A percentile compares a stretch with the other conserved stretches of the same genome.
Conservation (phyloP, 2,888 invertebrate genomes). For the Gisinianus flammeolus region DNA sequence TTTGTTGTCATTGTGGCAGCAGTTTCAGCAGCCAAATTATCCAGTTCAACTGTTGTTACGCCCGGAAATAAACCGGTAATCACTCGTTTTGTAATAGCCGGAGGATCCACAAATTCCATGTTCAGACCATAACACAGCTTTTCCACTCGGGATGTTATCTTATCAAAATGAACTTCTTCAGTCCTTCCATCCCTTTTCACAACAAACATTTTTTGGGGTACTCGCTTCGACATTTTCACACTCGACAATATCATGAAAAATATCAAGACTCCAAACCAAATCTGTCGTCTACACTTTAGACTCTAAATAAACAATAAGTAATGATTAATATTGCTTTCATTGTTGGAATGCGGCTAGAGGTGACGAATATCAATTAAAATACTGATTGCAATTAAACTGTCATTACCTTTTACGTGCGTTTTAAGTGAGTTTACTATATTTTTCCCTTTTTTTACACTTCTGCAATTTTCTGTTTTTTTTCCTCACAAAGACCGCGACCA, state of each 20-base stretch:
- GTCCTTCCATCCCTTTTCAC: slow-evolving; percentile 74
- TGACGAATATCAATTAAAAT: not conserved
- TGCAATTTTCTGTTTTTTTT: too few relatives aligned
- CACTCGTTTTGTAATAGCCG: slow-evolving; percentile 86
- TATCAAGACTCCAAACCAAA: too few relatives aligned
- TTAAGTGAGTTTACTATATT: too few relatives aligned
- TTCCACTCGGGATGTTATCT: slow-evolving; percentile 94
- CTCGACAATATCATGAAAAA: not conserved
- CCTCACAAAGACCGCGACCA: too few relatives aligned
- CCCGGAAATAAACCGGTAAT: slow-evolving; percentile 94
- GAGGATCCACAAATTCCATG: slow-evolving; percentile 95
- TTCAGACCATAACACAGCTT: slow-evolving; percentile 95
- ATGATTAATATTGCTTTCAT: too few relatives aligned
- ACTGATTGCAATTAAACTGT: too few relatives aligned
- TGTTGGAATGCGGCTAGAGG: not conserved
- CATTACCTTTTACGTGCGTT: too few relatives aligned
- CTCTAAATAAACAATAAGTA: too few relatives aligned
- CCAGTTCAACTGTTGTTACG: slow-evolving; percentile 94
- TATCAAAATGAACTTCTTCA: slow-evolving; percentile 94
- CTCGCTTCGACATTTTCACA: slow-evolving; percentile 15
- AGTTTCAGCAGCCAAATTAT: slow-evolving; percentile 97
- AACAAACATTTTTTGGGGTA: slow-evolving; percentile 53
- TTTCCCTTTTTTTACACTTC: too few relatives aligned
- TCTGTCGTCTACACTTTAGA: too few relatives aligned
- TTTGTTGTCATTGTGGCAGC: slow-evolving; percentile 98